Base-by-base conservation (phyloP, 2,888 invertebrate genomes). In the Julus scanicus region DNA sequence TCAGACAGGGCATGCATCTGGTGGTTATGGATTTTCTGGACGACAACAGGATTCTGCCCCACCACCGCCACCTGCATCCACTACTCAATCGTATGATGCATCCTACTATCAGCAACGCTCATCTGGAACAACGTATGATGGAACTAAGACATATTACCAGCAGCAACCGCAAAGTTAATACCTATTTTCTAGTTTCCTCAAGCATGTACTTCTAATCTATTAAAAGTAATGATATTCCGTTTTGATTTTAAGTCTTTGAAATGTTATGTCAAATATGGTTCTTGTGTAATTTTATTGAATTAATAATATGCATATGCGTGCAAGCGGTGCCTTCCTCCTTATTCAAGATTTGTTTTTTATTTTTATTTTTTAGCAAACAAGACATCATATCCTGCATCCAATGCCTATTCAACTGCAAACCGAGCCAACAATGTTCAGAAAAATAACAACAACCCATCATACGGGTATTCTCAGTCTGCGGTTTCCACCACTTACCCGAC, bases 71-170 rank as follows among this genome's bases (percentile, higher is more conserved):
- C 89, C 90, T 9, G 89, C 90, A 11, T 89, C 90, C 9, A 89
- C 90, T 53, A 89, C 89, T 83, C 89, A 88, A 49, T 86, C 90
- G 1, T 89, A 88, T 48, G 89, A 89, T 20, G 37, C 48, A 29
- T 88, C 40, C 37, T 80, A 37, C n/a, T 88, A 88, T 57, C 84
- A 84, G 53, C 53, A 37, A 48, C 53, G 63, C 37, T n/a, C 86
- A 11, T 29, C 86, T 44, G 44, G 88, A 3, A 94, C 95, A 85
- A 89, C 90, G 4, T 96, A 96, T 93, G 96, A 96, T 93, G 95
- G 96, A 17, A 95, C 95, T 91, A 96, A 97, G 93, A 95, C 96
- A 1, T 95, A 95, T 89, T 96, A 96, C 92, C 96, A 96, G 92
- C 97, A 96, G 92, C 95, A 96, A 90, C 95, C 96, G n/a, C 94